phyloP scores from a whole-genome alignment of 2,888 invertebrate genomes.

The Lordiphosa andalusiaca region DNA sequence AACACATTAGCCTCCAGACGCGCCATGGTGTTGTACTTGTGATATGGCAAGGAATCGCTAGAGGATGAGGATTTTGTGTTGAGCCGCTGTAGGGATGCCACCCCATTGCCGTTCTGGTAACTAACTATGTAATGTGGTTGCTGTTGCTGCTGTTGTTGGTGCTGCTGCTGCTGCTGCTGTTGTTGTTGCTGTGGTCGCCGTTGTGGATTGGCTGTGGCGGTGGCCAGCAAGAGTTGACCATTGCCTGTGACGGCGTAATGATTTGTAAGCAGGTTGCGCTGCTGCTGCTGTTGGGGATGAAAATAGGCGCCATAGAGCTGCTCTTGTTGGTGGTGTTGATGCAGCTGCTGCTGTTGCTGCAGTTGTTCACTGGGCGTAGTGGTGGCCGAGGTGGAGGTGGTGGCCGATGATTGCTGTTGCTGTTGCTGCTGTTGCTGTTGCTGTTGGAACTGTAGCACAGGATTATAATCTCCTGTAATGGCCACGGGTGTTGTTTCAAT shows the following conservation, averaged over 20 bases:
- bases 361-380: constrained; percentile 54
- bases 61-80: constrained; percentile 80
- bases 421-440: too few relatives aligned
- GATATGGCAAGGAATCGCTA: constrained; percentile 78
- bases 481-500: constrained; percentile 80
- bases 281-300: constrained; percentile 35
- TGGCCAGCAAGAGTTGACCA: constrained; percentile 37
- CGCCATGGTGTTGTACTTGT: constrained; percentile 77
- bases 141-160: constrained; percentile 26
- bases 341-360: constrained; percentile 40
- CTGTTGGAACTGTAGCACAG: constrained; percentile 74
- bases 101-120: constrained; percentile 48
- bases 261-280: constrained; percentile 40
- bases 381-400: constrained; percentile 46
- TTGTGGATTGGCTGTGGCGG: constrained; percentile 20
- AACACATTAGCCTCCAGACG: constrained; percentile 70
- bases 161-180: constrained; percentile 14
- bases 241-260: constrained; percentile 49
- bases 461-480: constrained; percentile 80
- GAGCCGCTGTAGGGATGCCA: constrained; percentile 56
- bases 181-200: constrained; percentile 18
- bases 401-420: constrained; percentile 65
- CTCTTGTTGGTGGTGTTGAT: constrained; percentile 28
- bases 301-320: constrained; percentile 42
- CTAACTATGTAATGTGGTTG: constrained; percentile 53